Conservation (phyloP, 2,113 vertebrate genomes). For the Tauraco erythrolophus region DNA sequence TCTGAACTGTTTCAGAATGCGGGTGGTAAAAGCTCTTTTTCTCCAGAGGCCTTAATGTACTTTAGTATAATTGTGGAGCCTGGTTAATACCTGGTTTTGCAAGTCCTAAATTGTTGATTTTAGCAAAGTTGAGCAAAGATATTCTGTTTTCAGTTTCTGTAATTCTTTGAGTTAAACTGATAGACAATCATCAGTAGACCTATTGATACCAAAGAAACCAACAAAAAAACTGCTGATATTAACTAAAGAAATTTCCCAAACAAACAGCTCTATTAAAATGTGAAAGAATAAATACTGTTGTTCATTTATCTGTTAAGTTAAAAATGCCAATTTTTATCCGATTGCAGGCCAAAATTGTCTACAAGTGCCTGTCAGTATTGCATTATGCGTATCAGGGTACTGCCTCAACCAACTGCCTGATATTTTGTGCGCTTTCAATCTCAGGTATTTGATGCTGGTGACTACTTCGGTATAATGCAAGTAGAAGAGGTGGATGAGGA, state of each 20-base stretch:
- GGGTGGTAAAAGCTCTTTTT: neutral
- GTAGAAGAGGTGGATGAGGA: constrained; percentile 79
- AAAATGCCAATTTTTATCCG: neutral
- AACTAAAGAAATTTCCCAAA: neutral
- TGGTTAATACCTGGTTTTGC: neutral
- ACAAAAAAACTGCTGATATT: neutral
- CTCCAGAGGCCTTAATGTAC: neutral
- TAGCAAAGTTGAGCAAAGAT: neutral
- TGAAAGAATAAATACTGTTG: neutral
- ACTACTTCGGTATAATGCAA: constrained; percentile 94
- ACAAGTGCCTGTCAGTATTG: neutral
- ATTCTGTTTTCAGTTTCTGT: neutral
- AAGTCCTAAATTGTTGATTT: neutral
- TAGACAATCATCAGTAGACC: neutral
- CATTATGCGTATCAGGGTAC: fast-evolving
- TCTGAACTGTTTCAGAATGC: neutral
- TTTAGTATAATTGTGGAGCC: neutral
- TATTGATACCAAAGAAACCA: neutral
- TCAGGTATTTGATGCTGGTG: constrained; percentile 94
- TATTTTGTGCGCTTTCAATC: neutral
- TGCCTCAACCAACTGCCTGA: neutral
- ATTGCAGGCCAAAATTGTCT: neutral
- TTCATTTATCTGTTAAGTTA: neutral
- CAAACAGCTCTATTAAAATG: neutral
- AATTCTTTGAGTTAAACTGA: neutral